phyloP scores from a whole-genome alignment of 2,797 vertebrate species.

The Delichon dasypus region DNA sequence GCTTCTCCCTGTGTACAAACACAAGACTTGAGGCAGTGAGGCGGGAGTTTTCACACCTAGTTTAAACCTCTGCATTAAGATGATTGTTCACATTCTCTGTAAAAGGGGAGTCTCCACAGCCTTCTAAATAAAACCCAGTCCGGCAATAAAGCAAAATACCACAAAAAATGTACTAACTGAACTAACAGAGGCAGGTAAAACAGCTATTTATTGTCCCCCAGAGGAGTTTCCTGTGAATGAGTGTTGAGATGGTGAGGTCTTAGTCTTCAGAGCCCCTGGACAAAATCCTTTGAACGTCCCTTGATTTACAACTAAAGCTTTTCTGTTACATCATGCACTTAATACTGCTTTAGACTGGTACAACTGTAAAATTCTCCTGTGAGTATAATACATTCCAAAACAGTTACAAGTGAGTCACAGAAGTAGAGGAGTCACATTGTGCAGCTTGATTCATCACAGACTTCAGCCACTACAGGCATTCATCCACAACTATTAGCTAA shows the following conservation, averaged over 20 bases:
- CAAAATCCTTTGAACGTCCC: neutral
- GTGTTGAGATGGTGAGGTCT: neutral
- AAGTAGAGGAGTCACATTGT: neutral
- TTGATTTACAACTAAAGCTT: neutral
- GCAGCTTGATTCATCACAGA: neutral
- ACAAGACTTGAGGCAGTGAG: neutral
- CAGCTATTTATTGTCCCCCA: fast-evolving
- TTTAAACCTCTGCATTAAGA: neutral
- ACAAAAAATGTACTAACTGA: neutral
- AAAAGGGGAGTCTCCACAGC: neutral
- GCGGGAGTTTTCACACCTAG: neutral
- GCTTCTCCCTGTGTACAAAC: neutral
- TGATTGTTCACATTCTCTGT: neutral
- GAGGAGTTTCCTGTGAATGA: neutral
- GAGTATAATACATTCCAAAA: neutral
- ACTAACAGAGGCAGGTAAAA: neutral
- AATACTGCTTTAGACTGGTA: neutral
- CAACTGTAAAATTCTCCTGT: neutral
- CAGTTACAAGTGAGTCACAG: neutral
- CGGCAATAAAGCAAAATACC: neutral
- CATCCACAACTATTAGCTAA: neutral
- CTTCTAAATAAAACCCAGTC: neutral
- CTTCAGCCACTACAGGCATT: neutral
- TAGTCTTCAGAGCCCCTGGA: neutral
- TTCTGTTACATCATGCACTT: neutral